Conservation (phyloP, 1,140 invertebrate genomes). For the Apis dorsata region DNA sequence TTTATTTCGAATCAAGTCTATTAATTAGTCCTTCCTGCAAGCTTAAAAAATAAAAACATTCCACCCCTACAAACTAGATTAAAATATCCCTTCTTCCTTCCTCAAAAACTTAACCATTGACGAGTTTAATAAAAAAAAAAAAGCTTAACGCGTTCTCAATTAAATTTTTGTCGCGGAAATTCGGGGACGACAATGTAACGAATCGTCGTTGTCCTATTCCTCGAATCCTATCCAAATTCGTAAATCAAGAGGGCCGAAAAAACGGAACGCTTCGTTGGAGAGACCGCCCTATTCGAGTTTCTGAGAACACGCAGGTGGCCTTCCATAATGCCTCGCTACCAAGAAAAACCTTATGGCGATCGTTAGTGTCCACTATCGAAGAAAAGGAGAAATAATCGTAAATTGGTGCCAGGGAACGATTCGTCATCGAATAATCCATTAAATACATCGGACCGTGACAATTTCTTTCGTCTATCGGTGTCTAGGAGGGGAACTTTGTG, state of each 20-base stretch:
- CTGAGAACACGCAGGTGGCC: constrained; percentile 68
- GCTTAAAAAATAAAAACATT: too few species aligned
- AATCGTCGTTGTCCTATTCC: constrained; percentile 10
- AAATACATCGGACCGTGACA: constrained; percentile 18
- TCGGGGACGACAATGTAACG: neutral
- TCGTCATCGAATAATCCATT: constrained; percentile 28
- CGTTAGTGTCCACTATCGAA: constrained; percentile 56
- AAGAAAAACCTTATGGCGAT: constrained; percentile 57
- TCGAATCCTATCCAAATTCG: constrained; percentile 36
- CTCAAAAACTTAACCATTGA: too few species aligned
- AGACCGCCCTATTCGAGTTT: constrained; percentile 68
- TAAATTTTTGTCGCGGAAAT: neutral
- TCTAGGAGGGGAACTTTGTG: neutral
- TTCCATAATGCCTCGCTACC: constrained; percentile 55
- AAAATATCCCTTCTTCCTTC: too few species aligned
- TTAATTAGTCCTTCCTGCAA: too few species aligned
- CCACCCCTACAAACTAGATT: neutral
- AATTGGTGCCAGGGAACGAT: constrained; percentile 19
- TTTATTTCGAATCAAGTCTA: too few species aligned
- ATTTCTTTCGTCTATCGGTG: neutral
- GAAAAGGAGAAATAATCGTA: constrained; percentile 44
- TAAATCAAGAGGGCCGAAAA: constrained; percentile 38
- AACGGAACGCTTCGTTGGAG: constrained; percentile 24
- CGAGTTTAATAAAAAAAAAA: neutral
- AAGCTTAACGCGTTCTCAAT: neutral